phyloP scores from a whole-genome alignment of 37 sponge, comb jelly and placozoan genomes.

The Agelas oroides region DNA sequence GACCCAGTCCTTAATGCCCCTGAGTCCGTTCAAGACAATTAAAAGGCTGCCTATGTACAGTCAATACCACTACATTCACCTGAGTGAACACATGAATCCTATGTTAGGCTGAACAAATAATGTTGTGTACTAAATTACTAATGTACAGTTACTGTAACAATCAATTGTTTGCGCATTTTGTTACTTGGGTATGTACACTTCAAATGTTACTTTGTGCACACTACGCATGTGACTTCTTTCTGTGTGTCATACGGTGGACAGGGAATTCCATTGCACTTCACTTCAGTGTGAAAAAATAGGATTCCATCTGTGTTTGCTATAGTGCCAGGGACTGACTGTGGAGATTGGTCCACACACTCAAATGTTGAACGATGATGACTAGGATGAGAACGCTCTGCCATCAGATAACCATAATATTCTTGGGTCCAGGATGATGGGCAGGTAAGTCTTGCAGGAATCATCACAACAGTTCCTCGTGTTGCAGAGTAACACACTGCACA shows the following conservation, averaged over 20 bases:
- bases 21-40: too few species aligned
- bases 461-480: constrained; percentile 3
- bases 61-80: too few species aligned
- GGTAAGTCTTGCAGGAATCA: constrained; percentile 42
- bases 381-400: constrained; percentile 12
- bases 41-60: too few species aligned
- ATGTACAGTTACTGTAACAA: too few species aligned
- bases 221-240: constrained; percentile 61
- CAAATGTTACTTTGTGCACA: constrained; percentile 50
- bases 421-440: constrained; percentile 61
- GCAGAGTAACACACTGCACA: constrained; percentile 62
- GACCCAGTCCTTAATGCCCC: too few species aligned
- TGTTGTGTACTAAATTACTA: too few species aligned
- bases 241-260: constrained; percentile 48
- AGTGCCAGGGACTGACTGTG: constrained; percentile 21
- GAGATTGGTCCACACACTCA: constrained; percentile 51
- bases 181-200: too few species aligned
- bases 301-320: constrained; percentile 31
- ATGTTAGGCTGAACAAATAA: too few species aligned
- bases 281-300: constrained; percentile 48
- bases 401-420: constrained; percentile 63
- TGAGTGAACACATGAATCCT: too few species aligned
- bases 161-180: too few species aligned
- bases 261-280: constrained; percentile 44
- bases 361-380: constrained; percentile 17